Conservation (phyloP, 2,888 invertebrate genomes). For the Blomia tropicalis region DNA sequence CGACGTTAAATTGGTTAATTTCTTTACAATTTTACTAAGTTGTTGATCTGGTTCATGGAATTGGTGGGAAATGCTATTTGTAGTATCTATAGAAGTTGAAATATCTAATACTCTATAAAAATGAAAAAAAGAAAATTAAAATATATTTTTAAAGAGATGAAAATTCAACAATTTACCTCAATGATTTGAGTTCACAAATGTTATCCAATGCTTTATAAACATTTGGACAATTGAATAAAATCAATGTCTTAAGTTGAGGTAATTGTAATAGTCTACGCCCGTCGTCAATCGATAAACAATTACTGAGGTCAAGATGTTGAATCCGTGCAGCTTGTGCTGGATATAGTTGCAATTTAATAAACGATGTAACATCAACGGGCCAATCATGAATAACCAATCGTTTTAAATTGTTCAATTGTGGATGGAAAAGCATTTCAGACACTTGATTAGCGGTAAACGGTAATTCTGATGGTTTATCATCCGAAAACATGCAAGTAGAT, state of each 20-base stretch:
- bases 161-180: conserved; percentile 21
- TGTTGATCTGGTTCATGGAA: conserved; percentile 58
- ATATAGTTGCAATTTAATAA: neutral
- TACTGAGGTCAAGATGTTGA: conserved; percentile 23
- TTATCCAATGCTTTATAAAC: conserved; percentile 12
- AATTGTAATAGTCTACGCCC: conserved; percentile 20
- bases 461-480: neutral
- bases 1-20: conserved; percentile 56
- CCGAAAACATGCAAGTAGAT: neutral
- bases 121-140: neutral
- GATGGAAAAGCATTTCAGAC: neutral
- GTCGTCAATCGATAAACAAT: conserved; percentile 22
- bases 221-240: conserved; percentile 24
- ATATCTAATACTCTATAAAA: conserved; percentile 50
- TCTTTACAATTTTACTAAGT: conserved; percentile 52
- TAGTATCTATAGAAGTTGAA: conserved; percentile 42
- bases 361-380: conserved; percentile 4
- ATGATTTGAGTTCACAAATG: conserved; percentile 21
- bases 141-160: neutral
- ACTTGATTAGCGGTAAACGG: neutral
- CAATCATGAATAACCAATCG: conserved; percentile 25
- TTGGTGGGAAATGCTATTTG: conserved; percentile 45
- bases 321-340: conserved; percentile 3
- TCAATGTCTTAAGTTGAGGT: conserved; percentile 16
- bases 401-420: neutral